Conservation (phyloP, 2,113 vertebrate species). For the Macquaria australasica region DNA sequence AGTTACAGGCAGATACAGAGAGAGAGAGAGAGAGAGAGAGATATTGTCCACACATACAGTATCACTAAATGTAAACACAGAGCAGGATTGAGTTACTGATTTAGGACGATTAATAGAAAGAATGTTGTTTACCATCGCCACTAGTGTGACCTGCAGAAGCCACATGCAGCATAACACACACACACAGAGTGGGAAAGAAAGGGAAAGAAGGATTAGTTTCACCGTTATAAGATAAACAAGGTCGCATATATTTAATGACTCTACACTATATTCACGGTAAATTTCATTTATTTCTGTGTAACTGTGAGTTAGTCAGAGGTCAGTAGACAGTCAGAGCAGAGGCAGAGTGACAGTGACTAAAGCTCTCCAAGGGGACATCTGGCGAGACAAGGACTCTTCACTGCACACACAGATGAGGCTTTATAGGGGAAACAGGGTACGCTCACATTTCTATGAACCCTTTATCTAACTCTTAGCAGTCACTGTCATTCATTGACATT, state of each 20-base stretch:
- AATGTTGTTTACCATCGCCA: slow-evolving; percentile 81
- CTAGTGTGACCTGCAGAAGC: slow-evolving; percentile 79
- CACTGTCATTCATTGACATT: slow-evolving; percentile 64
- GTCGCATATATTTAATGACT: background rate
- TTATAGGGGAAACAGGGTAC: slow-evolving; percentile 59
- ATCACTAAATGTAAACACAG: slow-evolving; percentile 26
- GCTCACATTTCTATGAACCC: slow-evolving; percentile 59
- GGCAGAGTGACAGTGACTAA: slow-evolving; percentile 71
- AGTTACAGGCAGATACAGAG: slow-evolving; percentile 31
- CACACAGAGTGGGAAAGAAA: slow-evolving; percentile 46
- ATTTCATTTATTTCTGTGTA: slow-evolving; percentile 21
- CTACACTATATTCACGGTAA: background rate
- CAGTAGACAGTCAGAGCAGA: slow-evolving; percentile 52
- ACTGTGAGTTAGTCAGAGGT: slow-evolving; percentile 54
- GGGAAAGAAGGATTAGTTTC: slow-evolving; percentile 60
- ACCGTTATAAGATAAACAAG: background rate
- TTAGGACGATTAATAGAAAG: slow-evolving; percentile 46
- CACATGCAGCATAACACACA: slow-evolving; percentile 67
- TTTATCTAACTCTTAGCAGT: slow-evolving; percentile 54
- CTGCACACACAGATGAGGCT: slow-evolving; percentile 72
- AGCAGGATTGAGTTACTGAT: slow-evolving; percentile 25
- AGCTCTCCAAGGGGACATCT: slow-evolving; percentile 77
- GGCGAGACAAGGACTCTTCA: slow-evolving; percentile 77
- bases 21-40: slow-evolving; percentile 29
- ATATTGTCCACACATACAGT: background rate